Percentiles rank a stretch among this genome's conserved stretches.
These are phyloP conservation scores for Agelastica alni DNA, from an alignment of 2,888 invertebrate species.

Conservation along the genomic window DNA sequence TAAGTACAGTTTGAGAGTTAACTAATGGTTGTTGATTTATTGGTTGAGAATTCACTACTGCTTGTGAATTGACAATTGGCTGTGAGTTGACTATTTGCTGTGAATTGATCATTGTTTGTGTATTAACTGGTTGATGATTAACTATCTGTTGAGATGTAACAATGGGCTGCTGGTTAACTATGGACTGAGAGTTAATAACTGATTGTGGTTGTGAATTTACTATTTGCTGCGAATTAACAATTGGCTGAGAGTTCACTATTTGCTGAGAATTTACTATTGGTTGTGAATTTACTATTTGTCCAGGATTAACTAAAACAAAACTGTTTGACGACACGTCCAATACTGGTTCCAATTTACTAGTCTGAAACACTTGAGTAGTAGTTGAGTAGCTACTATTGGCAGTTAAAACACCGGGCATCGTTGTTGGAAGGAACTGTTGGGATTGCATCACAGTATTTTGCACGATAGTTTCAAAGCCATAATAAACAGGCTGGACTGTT, in stretches of 20 bases:
- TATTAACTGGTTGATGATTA: conserved; percentile 25
- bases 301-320: conserved; percentile 71
- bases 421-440: conserved; percentile 80
- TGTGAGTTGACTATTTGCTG: conserved; percentile 23
- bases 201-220: conserved; percentile 33
- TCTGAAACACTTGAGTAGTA: conserved; percentile 83
- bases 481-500: conserved; percentile 66
- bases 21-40: too few relatives aligned
- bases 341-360: conserved; percentile 82
- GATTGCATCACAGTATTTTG: conserved; percentile 90
- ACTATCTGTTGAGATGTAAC: conserved; percentile 27
- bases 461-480: conserved; percentile 83
- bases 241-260: conserved; percentile 30
- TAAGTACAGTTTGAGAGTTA: conserved; percentile 2
- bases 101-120: conserved; percentile 20
- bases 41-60: conserved; percentile 14
- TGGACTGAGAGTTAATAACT: conserved; percentile 27
- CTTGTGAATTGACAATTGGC: conserved; percentile 18
- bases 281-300: conserved; percentile 56
- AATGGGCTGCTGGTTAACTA: conserved; percentile 19
- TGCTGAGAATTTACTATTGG: conserved; percentile 25
- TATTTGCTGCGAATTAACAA: conserved; percentile 28
- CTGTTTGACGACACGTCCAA: conserved; percentile 73
- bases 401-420: conserved; percentile 78
- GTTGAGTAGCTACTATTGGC: conserved; percentile 84